Conservation (phyloP, 2,797 vertebrate genomes). For the Rhodeus uyekii region DNA sequence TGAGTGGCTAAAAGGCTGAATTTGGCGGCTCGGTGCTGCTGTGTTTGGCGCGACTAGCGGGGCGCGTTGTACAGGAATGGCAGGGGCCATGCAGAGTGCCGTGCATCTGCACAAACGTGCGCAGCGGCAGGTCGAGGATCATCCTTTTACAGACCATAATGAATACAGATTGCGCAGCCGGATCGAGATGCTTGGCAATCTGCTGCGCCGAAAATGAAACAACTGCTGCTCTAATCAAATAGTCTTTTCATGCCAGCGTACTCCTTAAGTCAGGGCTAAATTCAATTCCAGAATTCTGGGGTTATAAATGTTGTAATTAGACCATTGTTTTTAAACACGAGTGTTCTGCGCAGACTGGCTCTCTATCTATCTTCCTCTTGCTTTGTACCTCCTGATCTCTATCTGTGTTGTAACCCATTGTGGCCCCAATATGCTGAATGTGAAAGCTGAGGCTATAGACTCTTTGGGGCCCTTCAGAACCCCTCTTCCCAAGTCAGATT, state of each 20-base stretch:
- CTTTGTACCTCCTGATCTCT: slow-evolving; percentile 14
- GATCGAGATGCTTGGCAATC: slow-evolving; percentile 76
- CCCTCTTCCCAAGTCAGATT: slow-evolving; percentile 57
- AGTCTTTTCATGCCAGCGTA: slow-evolving; percentile 78
- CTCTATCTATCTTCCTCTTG: slow-evolving; percentile 6
- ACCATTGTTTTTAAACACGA: slow-evolving; percentile 73
- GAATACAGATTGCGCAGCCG: slow-evolving; percentile 76
- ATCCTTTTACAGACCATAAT: slow-evolving; percentile 76
- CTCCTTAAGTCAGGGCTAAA: slow-evolving; percentile 79
- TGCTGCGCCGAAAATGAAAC: slow-evolving; percentile 80
- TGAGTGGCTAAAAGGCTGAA: slow-evolving; percentile 45
- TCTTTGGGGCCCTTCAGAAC: slow-evolving; percentile 36
- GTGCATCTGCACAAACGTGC: slow-evolving; percentile 78
- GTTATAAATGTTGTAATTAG: slow-evolving; percentile 81
- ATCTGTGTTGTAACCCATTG: slow-evolving; percentile 45
- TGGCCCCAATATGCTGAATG: slow-evolving; percentile 30
- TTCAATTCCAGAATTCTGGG: slow-evolving; percentile 79
- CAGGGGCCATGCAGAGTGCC: slow-evolving; percentile 66
- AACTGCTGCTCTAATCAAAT: slow-evolving; percentile 80
- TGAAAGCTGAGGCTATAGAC: slow-evolving; percentile 15
- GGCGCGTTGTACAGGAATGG: slow-evolving; percentile 55
- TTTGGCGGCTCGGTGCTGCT: slow-evolving; percentile 47
- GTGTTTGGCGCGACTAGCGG: slow-evolving; percentile 47
- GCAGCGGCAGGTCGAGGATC: slow-evolving; percentile 73
- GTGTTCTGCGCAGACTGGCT: slow-evolving; percentile 24